Percentiles rank a stretch among this genome's conserved stretches.
These are phyloP conservation scores for Mythimna lalbum DNA, from an alignment of 2,888 invertebrate species.

Conservation along the genomic window DNA sequence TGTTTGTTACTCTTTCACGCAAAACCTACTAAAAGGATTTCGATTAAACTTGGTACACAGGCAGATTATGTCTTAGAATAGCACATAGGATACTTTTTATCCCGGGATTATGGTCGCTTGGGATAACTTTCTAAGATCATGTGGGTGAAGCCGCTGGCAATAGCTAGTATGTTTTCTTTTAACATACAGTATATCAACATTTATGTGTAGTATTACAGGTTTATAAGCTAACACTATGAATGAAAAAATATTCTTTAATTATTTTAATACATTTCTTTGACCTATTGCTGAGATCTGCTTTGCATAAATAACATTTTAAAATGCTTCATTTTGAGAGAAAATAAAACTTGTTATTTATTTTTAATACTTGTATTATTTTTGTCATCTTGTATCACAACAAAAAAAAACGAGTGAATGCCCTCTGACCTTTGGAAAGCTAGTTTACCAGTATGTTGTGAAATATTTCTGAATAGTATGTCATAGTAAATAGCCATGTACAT, in stretches of 20 bases:
- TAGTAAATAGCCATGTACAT: neutral
- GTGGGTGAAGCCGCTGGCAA: too few species aligned
- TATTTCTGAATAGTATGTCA: neutral
- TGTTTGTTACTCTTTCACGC: too few species aligned
- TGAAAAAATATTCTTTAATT: neutral
- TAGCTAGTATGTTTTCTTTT: neutral
- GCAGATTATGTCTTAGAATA: too few species aligned
- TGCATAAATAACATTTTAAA: neutral
- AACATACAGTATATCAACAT: too few species aligned
- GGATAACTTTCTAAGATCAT: too few species aligned
- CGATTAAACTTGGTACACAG: too few species aligned
- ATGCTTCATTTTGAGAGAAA: neutral
- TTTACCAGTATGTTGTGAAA: neutral
- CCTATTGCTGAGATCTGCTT: neutral
- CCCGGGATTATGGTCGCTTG: too few species aligned
- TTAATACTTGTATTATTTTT: neutral
- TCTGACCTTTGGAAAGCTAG: neutral
- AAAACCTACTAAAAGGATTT: too few species aligned
- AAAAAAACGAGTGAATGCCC: conserved; percentile 3
- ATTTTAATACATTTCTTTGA: conserved; percentile 4
- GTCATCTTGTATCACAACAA: conserved; percentile 1
- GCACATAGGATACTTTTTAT: too few species aligned
- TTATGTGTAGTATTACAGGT: neutral
- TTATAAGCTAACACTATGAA: neutral
- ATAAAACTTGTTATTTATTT: neutral